These are phyloP conservation scores for Myodes glareolus DNA, from an alignment of 2,113 vertebrate species.

Conservation along the genomic window DNA sequence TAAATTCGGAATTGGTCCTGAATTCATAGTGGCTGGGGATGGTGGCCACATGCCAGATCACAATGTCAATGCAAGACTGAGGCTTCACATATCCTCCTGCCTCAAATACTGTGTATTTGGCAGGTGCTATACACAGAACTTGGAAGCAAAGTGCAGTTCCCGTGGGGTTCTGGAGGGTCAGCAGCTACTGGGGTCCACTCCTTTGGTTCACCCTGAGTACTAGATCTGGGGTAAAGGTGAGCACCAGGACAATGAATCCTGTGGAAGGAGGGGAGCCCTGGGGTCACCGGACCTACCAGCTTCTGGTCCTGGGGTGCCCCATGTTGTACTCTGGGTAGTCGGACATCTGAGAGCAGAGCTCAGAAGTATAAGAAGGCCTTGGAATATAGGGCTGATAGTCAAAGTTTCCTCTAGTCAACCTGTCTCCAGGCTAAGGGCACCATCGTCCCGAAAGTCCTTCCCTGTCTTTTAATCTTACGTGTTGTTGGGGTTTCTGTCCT, in stretches of 20 bases:
- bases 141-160: slow-evolving; percentile 82
- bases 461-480: not conserved
- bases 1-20: slow-evolving; percentile 84
- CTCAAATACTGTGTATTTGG: slow-evolving; percentile 84
- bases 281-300: slow-evolving; percentile 69
- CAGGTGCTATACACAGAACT: slow-evolving; percentile 84
- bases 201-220: slow-evolving; percentile 83
- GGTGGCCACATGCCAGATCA: slow-evolving; percentile 82
- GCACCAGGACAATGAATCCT: slow-evolving; percentile 75
- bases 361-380: slow-evolving; percentile 82
- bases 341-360: slow-evolving; percentile 86
- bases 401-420: slow-evolving; percentile 37
- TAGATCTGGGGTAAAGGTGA: slow-evolving; percentile 83
- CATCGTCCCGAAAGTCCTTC: slow-evolving; percentile 53
- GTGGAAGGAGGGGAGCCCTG: slow-evolving; percentile 36
- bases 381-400: slow-evolving; percentile 75
- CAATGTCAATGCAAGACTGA: slow-evolving; percentile 85
- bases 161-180: slow-evolving; percentile 86
- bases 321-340: slow-evolving; percentile 81
- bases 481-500: no score
- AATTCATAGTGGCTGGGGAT: slow-evolving; percentile 76
- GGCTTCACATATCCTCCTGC: slow-evolving; percentile 82
- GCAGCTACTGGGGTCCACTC: slow-evolving; percentile 81
- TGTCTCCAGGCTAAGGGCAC: not conserved
- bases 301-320: slow-evolving; percentile 73